Conservation (phyloP, 2,113 vertebrate species). For the Dromas ardeola region DNA sequence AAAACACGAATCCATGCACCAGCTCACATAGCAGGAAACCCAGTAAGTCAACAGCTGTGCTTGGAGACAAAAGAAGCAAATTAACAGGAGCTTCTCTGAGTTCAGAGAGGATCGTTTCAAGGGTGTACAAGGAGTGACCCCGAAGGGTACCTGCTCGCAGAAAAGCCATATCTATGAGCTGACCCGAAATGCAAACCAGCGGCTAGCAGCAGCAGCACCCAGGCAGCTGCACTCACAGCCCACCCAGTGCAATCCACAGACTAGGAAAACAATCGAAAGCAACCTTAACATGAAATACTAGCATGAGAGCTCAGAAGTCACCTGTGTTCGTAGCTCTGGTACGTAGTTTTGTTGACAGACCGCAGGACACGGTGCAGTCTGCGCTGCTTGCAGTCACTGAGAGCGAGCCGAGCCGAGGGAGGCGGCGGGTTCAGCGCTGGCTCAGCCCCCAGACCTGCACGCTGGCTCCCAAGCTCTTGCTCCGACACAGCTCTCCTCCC, state of each 20-base stretch:
- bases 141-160: fast-evolving
- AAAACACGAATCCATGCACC: neutral
- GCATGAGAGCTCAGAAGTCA: neutral
- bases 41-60: neutral
- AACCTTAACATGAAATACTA: neutral
- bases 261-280: neutral
- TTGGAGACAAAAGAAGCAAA: neutral
- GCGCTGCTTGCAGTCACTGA: neutral
- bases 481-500: neutral
- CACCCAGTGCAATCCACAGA: neutral
- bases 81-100: neutral
- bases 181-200: neutral
- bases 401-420: neutral
- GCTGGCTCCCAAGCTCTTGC: neutral
- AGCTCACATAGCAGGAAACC: neutral
- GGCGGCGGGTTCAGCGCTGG: neutral
- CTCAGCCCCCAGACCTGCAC: neutral
- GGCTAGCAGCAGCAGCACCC: neutral
- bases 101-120: neutral
- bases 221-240: neutral
- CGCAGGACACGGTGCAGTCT: fast-evolving
- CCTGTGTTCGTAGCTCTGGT: neutral
- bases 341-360: fast-evolving
- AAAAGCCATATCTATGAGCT: neutral
- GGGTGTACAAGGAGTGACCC: fast-evolving